Evolutionary conservation across 2,797 vertebrate genomes (phyloP).

Genomic region (Oryzias dopingdopingensis): DNA sequence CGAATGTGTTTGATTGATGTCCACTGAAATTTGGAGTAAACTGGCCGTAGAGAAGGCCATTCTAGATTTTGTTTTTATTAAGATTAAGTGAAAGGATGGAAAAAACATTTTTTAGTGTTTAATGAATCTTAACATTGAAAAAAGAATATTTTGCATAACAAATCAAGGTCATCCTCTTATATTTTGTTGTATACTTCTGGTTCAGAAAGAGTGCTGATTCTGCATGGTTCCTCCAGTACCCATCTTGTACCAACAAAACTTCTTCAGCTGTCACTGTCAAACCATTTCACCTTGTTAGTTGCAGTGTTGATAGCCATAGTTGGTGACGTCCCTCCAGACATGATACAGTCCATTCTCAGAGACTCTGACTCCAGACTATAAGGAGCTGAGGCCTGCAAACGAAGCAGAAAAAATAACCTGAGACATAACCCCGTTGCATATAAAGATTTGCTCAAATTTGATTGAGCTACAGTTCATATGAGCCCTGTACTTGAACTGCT

Average conservation of each 20-base stretch:
- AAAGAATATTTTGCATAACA: too few relatives aligned
- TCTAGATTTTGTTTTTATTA: too few relatives aligned
- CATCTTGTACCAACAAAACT: background rate
- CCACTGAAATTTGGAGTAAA: too few relatives aligned
- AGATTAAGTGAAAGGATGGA: too few relatives aligned
- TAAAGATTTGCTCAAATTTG: background rate
- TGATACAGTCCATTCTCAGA: conserved; percentile 88
- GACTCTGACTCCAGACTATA: conserved; percentile 89
- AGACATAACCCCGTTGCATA: background rate
- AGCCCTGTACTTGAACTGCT: too few relatives aligned
- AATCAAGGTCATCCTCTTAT: too few relatives aligned
- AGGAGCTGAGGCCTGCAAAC: conserved; percentile 82
- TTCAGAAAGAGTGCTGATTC: background rate
- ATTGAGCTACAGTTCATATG: background rate
- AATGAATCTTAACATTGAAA: too few relatives aligned
- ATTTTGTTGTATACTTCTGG: too few relatives aligned
- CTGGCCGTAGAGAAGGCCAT: too few relatives aligned
- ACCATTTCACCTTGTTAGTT: conserved; percentile 82
- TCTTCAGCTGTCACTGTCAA: background rate
- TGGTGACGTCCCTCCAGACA: conserved; percentile 86
- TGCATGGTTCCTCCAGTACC: background rate
- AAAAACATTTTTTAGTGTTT: too few relatives aligned
- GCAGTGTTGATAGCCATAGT: conserved; percentile 85
- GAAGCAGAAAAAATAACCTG: background rate
- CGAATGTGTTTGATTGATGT: too few relatives aligned